Evolutionary conservation across 1,140 invertebrate species (phyloP), one percentile per base, ranked within the genome.

Genomic region (Helicoverpa armigera): DNA sequence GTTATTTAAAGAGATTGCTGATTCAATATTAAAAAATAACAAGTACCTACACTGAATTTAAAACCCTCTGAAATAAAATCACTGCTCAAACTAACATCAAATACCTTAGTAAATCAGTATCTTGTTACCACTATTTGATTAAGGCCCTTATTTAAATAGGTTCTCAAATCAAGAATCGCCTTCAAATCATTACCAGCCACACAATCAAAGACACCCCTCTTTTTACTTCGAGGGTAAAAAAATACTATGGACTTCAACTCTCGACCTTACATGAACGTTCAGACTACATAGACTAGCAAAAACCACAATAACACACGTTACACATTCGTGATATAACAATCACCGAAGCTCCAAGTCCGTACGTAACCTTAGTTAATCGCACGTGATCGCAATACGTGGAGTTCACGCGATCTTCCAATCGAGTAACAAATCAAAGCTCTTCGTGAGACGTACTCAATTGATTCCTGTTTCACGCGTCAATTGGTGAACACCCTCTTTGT

Each of bases 371-470:
- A 48, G n/a, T 16, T 43, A 16, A 3, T 18, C 35, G n/a, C 31
- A 48, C 63, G 63, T 67, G 35, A 67, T 9, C 10, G 35, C 35
- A 43, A 43, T 43, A 43, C 35, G 35, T 43, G n/a, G 29, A 58
- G 60, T 63, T 53, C 16, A 70, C 67, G 67, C 67, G 60, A 63
- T 35, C 2, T 3, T 35, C 29, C 65, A 69, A 69, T 69, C 35
- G 14, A 18, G 50, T 43, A 16, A 48, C 11, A 11, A 51, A 50
- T 50, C 67, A 23, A 13, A 70, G n/a, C 35, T 23, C 9, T 29
- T 70, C 18, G 11, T 16, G 67, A 51, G 51, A 70, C 67, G 43
- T 23, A 23, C 43, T 48, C 23, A 53, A 70, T 70, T 23, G 67
- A 51, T 18, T 53, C n/a, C 48, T 11, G 51, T 70, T 51, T 16